phyloP scores from a whole-genome alignment of 2,113 vertebrate genomes.

The Clarias magur region DNA sequence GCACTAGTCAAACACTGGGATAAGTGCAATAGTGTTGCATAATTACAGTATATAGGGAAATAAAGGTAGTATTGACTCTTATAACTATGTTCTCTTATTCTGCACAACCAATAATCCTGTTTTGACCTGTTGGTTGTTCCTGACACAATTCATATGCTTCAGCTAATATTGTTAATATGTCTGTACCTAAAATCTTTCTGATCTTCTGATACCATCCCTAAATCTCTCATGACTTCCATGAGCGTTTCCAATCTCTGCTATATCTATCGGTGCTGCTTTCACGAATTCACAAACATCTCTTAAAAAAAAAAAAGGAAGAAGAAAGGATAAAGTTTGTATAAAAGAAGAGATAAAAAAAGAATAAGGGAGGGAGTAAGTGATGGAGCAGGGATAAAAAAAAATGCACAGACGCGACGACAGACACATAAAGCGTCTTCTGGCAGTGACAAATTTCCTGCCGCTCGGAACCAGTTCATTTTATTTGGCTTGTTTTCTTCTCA shows the following conservation, averaged over 20 bases:
- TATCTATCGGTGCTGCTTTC: background rate
- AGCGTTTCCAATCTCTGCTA: background rate
- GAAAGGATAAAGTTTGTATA: background rate
- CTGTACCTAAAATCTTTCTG: background rate
- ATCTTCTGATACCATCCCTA: background rate
- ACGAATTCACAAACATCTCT: constrained; percentile 4
- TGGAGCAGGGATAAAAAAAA: background rate
- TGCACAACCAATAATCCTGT: too few species aligned
- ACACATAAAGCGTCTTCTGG: constrained; percentile 30
- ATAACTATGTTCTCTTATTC: too few species aligned
- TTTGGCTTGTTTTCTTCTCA: constrained; percentile 41
- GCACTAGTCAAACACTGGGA: too few species aligned
- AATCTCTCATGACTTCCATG: background rate
- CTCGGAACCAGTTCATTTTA: constrained; percentile 46
- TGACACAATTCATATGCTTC: background rate
- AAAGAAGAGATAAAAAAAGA: background rate
- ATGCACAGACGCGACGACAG: constrained; percentile 3
- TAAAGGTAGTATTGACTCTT: too few species aligned
- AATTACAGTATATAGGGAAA: too few species aligned
- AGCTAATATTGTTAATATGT: background rate
- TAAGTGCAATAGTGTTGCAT: too few species aligned
- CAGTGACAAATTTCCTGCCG: constrained; percentile 52
- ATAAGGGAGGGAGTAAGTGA: background rate
- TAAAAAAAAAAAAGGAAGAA: background rate
- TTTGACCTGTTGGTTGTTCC: background rate